Base-by-base conservation (phyloP, 1,140 invertebrate species). In the Maniola jurtina region DNA sequence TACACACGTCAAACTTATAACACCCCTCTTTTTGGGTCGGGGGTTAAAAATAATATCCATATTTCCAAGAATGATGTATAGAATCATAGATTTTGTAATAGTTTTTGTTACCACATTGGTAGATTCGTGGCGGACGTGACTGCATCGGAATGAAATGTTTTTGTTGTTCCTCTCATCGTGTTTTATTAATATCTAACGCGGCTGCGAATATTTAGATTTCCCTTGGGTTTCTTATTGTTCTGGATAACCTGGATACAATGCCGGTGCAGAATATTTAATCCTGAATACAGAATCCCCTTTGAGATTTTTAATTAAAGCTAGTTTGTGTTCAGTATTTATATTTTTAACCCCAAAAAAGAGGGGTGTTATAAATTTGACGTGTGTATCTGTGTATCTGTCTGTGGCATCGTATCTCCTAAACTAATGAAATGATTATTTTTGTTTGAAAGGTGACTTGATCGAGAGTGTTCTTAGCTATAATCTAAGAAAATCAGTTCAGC, bases 181-280 rank as follows among this genome's bases (percentile, higher is more conserved):
- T 52, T 52, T 52, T 52, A 52, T 52, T 52, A 52, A 59, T 66
- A 45, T 61, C 58, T 34, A 61, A 48, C 47, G 45, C 14, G 13
- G 55, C 48, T 52, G 48, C 48, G 48, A 58, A 58, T 58, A 59
- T 40, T 60, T 64, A 52, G 63, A 66, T 70, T 70, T 70, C 68
- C 68, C 68, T 14, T 10, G 59, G 40, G 68, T 52, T 54, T 42
- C 16, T 25, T 47, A 35, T 56, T n/a, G 63, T 58, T 64, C 55
- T n/a, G 63, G 38, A 33, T 59, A 64, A 64, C 55, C 62, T 45
- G 38, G 33, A 38, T 47, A 15, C 36, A 45, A 57, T 35, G 34
- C 52, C 33, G 42, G 54, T 45, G 25, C 57, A 25, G 62, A 64
- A 64, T 64, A 57, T 42, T 64, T 36, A 64, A 57, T 45, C 6